phyloP scores from a whole-genome alignment of 2,888 invertebrate species.

The Pandemis cinnamomeana region DNA sequence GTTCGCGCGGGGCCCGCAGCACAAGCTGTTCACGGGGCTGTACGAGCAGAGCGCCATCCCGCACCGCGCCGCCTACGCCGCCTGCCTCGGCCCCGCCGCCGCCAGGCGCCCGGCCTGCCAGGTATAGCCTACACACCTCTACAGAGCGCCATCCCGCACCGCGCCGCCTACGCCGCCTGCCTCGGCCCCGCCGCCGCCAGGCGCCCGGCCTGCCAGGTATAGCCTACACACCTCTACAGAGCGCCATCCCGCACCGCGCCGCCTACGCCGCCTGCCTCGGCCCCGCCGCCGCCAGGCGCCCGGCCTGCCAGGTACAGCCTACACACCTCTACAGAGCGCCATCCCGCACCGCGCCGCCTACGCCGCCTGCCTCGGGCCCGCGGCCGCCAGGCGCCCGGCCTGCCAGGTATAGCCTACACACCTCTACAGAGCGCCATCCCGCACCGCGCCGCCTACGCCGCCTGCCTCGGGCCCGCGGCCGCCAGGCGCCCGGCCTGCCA shows the following conservation, averaged over 20 bases:
- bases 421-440: too few relatives aligned
- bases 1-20: conserved; percentile 86
- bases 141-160: conserved; percentile 88
- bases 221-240: conserved; percentile 73
- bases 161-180: conserved; percentile 86
- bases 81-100: conserved; percentile 83
- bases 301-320: conserved; percentile 45
- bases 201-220: conserved; percentile 46
- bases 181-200: conserved; percentile 77
- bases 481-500: conserved; percentile 50
- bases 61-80: conserved; percentile 86
- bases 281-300: conserved; percentile 57
- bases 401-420: conserved; percentile 45
- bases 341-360: conserved; percentile 87
- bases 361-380: conserved; percentile 86
- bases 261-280: conserved; percentile 87
- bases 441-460: too few relatives aligned
- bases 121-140: background rate
- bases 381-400: conserved; percentile 46
- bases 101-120: conserved; percentile 50
- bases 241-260: conserved; percentile 87
- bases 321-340: conserved; percentile 83
- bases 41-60: conserved; percentile 89
- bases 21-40: conserved; percentile 88
- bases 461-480: conserved; percentile 83